Base-by-base conservation (phyloP, 2,113 vertebrate species). In the Otocyon megalotis region DNA sequence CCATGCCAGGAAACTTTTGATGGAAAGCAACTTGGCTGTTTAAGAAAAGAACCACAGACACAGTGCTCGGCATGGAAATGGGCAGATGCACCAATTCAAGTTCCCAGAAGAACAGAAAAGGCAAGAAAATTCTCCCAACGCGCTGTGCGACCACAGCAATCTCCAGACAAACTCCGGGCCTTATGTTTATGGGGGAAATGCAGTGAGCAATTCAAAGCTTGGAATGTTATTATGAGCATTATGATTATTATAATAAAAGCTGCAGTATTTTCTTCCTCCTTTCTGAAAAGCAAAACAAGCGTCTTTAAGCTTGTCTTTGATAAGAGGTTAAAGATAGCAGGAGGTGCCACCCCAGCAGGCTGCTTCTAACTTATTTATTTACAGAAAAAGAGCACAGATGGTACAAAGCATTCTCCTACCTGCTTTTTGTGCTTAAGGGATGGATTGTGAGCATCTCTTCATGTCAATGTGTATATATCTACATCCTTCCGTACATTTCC, bases 21-120 rank as follows among this genome's bases (percentile, higher is more conserved):
- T 81, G 37, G 74, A 81, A 93, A 94, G 60, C 22, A 94, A 82
- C 12, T 15, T 37, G 28, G 76, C 37, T 48, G 0, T 85, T 92
- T 67, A 94, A 88, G 67, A 53, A 89, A 71, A 93, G 65, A 81
- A 22, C 76, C 60, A 82, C 72, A 84, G 71, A 81, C 69, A 37
- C 65, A 17, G 56, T 5, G 2, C 80, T 63, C 72, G 63, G 79
- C 43, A n/a, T 77, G 72, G 71, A 92, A 85, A 88, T 19, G 30
- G 60, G 63, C 81, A 90, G 56, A 94, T 22, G 77, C 37, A 35
- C 82, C 28, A 13, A 26, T 71, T 71, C 60, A 63, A 82, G 79
- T 94, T 94, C 95, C 89, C 95, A 91, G 88, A 96, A 83, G n/a
- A 92, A 77, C 28, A 91, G 71, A 71, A 93, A 86, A 95, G 77